Evolutionary conservation across 2,888 invertebrate genomes (phyloP).

Genomic region (Parasteatoda lunata): DNA sequence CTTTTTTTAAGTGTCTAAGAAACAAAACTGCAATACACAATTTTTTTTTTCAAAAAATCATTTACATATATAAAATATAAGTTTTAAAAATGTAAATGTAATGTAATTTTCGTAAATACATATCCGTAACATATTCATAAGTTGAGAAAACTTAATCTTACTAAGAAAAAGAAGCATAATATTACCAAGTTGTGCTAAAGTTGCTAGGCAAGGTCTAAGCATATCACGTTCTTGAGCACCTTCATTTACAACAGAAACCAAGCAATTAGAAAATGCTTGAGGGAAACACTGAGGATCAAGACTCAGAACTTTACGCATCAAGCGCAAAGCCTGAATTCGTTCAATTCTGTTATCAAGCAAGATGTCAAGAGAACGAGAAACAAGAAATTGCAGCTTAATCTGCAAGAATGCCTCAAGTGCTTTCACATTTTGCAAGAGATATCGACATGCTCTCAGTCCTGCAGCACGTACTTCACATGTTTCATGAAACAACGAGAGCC

Average conservation of each 20-base stretch:
- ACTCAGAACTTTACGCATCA: slow-evolving; percentile 83
- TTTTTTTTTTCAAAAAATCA: no score
- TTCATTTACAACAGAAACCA: slow-evolving; percentile 88
- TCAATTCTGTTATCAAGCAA: slow-evolving; percentile 87
- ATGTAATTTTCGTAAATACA: no score
- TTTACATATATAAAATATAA: no score
- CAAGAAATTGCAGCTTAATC: slow-evolving; percentile 87
- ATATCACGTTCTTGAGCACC: slow-evolving; percentile 87
- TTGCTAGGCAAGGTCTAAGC: slow-evolving; percentile 88
- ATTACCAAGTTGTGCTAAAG: slow-evolving; percentile 89
- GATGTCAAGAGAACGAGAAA: slow-evolving; percentile 91
- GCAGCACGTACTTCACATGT: slow-evolving; percentile 92
- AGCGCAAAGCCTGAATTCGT: slow-evolving; percentile 90
- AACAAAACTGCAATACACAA: no score
- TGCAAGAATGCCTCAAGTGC: slow-evolving; percentile 87
- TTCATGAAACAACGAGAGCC: slow-evolving; percentile 88
- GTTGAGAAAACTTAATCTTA: no score
- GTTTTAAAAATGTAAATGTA: no score
- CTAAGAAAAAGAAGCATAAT: slow-evolving; percentile 39
- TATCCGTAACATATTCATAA: no score
- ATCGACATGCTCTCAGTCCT: slow-evolving; percentile 88
- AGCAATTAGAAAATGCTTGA: slow-evolving; percentile 83
- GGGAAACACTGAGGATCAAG: slow-evolving; percentile 83
- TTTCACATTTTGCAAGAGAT: slow-evolving; percentile 85
- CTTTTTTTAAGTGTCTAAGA: no score